Conservation (phyloP, 2,888 invertebrate genomes). For the Dicroscelio sp. region DNA sequence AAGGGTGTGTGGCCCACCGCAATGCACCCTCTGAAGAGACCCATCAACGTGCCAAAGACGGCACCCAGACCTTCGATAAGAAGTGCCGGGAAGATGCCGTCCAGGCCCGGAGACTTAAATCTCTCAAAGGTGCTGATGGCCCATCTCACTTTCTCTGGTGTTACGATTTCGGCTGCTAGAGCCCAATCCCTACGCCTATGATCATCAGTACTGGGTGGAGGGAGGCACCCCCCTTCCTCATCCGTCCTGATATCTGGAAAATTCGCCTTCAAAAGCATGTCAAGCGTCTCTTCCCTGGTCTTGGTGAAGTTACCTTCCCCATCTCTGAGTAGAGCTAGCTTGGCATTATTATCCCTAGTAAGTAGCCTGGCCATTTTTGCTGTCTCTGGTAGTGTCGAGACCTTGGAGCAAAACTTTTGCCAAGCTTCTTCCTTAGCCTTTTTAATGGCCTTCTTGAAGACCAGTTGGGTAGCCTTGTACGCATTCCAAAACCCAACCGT, state of each 20-base stretch:
- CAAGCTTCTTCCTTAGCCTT: not conserved
- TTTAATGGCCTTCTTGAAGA: not conserved
- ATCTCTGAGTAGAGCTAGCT: not conserved
- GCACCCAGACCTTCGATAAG: not conserved
- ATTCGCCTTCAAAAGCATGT: not conserved
- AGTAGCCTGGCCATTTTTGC: not conserved
- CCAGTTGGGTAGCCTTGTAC: not conserved
- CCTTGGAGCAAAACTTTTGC: not conserved
- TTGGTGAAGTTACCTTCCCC: not conserved
- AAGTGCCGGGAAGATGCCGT: conserved; percentile 2
- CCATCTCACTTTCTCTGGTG: too few relatives aligned
- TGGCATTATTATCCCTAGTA: not conserved
- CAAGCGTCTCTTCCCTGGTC: not conserved
- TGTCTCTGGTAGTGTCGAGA: not conserved
- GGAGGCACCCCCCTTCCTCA: too few relatives aligned
- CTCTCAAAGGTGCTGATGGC: not conserved
- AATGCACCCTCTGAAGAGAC: not conserved
- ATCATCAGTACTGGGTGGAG: too few relatives aligned
- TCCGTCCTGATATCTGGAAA: not conserved
- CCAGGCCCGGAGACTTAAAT: not conserved
- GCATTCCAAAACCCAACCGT: not conserved
- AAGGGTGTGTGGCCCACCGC: not conserved
- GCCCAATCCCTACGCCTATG: not conserved
- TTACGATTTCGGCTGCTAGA: too few relatives aligned
- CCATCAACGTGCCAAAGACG: not conserved